These are phyloP conservation scores for Archilochus colubris DNA, from an alignment of 2,113 vertebrate species.

Conservation along the genomic window DNA sequence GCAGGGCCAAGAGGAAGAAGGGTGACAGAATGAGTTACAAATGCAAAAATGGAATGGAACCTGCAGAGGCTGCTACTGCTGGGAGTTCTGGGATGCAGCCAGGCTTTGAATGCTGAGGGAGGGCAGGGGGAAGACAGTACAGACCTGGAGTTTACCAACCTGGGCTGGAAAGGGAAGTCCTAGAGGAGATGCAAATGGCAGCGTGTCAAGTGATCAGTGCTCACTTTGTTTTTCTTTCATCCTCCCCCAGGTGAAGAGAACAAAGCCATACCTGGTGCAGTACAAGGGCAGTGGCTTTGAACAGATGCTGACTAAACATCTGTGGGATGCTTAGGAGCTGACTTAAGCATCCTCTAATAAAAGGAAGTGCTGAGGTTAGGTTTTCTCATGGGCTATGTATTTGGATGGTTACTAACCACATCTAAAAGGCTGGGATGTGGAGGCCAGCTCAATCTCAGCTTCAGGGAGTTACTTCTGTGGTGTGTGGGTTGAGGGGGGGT, in stretches of 20 bases:
- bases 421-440: neutral
- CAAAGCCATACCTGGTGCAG: neutral
- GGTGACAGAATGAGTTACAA: neutral
- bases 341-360: neutral
- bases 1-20: neutral
- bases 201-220: neutral
- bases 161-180: neutral
- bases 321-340: neutral
- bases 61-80: neutral
- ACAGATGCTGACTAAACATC: neutral
- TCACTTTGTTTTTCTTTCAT: neutral
- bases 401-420: neutral
- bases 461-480: neutral
- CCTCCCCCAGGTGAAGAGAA: neutral
- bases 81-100: neutral
- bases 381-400: neutral
- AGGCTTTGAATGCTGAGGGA: neutral
- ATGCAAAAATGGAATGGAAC: rapidly evolving
- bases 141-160: neutral
- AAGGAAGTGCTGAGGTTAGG: slow-evolving; percentile 11
- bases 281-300: neutral
- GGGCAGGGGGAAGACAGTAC: neutral
- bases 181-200: neutral
- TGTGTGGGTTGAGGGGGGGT: neutral
- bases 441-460: neutral